phyloP scores from a whole-genome alignment of 2,888 invertebrate species.

The Electrophaes corylata region DNA sequence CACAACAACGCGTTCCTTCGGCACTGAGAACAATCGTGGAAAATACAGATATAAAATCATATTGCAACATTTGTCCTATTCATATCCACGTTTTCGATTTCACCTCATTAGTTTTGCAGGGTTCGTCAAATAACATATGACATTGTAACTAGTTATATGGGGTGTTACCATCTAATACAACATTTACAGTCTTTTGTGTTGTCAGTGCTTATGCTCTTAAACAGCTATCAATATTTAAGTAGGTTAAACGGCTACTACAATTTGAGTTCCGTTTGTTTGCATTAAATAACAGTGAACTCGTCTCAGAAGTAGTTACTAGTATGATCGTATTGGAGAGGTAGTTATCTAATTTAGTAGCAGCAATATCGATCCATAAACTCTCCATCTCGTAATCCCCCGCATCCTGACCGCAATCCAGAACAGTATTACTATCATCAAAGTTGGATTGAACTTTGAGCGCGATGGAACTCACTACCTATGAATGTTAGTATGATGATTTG shows the following conservation, averaged over 20 bases:
- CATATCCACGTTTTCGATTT: neutral
- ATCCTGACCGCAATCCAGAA: conserved; percentile 62
- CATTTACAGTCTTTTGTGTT: no score
- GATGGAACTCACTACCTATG: conserved; percentile 59
- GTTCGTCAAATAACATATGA: neutral
- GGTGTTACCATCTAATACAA: neutral
- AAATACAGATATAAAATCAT: conserved; percentile 8
- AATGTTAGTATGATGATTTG: conserved; percentile 78
- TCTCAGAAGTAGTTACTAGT: neutral
- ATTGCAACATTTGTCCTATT: neutral
- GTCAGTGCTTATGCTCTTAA: conserved; percentile 1
- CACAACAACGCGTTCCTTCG: conserved; percentile 26
- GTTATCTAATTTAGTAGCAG: conserved; percentile 26
- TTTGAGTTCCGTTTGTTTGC: neutral
- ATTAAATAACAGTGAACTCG: neutral
- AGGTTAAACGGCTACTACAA: neutral
- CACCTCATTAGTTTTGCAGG: neutral
- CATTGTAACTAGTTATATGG: neutral
- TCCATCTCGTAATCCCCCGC: conserved; percentile 43
- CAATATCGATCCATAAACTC: conserved; percentile 32
- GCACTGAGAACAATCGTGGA: conserved; percentile 19
- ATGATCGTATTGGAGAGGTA: neutral
- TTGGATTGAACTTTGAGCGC: conserved; percentile 62
- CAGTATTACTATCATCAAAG: conserved; percentile 66
- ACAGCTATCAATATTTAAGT: neutral